Conservation (phyloP, 1,140 invertebrate genomes). For the Phymastichus coffea region DNA sequence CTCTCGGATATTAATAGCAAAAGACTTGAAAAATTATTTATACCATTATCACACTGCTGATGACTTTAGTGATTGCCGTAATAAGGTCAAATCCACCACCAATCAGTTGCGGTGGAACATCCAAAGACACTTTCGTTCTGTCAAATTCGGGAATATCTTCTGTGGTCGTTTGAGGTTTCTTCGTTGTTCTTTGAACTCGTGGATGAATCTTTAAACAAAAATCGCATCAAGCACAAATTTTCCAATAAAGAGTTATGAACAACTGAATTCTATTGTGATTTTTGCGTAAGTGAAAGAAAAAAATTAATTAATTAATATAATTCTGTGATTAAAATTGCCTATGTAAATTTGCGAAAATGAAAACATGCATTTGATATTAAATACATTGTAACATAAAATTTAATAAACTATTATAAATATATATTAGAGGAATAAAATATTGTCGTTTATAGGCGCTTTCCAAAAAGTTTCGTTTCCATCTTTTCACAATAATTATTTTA, state of each 20-base stretch:
- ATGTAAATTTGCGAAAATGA: no score
- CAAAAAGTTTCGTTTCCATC: slow-evolving; percentile 10
- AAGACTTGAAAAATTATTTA: slow-evolving; percentile 26
- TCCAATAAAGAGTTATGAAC: not conserved
- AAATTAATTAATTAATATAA: not conserved
- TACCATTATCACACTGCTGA: slow-evolving; percentile 71
- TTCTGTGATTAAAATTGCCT: no score
- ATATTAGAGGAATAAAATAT: no score
- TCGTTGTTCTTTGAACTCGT: slow-evolving; percentile 6
- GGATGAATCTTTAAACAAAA: not conserved
- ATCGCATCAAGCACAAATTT: not conserved
- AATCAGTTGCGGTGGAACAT: slow-evolving; percentile 67
- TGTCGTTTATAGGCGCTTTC: slow-evolving; percentile 11
- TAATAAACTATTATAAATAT: no score
- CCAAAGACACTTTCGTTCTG: slow-evolving; percentile 64
- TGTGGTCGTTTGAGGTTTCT: slow-evolving; percentile 53
- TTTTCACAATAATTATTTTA: not conserved
- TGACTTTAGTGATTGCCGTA: slow-evolving; percentile 67
- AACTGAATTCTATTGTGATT: no score
- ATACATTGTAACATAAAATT: no score
- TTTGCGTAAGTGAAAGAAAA: no score
- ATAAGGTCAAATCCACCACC: slow-evolving; percentile 70
- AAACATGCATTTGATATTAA: no score
- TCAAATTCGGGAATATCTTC: slow-evolving; percentile 71
- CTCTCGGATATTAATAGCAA: not conserved